Percentiles rank a stretch among this genome's conserved stretches.
These are phyloP conservation scores for Idaea dimidiata DNA, from an alignment of 2,888 invertebrate genomes.

Conservation along the genomic window DNA sequence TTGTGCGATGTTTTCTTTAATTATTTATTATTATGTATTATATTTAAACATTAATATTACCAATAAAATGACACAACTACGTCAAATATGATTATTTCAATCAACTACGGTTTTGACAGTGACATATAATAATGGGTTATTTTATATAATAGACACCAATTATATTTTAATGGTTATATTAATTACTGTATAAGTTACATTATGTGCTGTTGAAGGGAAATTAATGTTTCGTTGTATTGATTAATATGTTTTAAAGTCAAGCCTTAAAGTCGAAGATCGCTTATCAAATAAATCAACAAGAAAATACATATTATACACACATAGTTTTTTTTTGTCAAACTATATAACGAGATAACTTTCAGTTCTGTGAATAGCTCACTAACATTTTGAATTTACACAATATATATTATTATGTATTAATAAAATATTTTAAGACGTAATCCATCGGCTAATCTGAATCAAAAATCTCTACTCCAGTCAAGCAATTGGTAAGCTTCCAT, in stretches of 20 bases:
- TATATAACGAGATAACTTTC: conserved; percentile 79
- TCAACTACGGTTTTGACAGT: conserved; percentile 39
- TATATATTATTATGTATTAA: conserved; percentile 26
- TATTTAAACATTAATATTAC: conserved; percentile 50
- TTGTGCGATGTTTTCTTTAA: conserved; percentile 76
- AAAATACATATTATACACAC: conserved; percentile 70
- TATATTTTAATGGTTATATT: conserved; percentile 54
- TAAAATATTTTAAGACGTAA: conserved; percentile 31
- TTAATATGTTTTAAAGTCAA: conserved; percentile 37
- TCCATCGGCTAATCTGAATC: conserved; percentile 28
- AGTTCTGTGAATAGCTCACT: conserved; percentile 81
- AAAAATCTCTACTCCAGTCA: conserved; percentile 51
- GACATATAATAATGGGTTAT: conserved; percentile 37
- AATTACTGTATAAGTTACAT: conserved; percentile 48
- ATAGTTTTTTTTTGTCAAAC: conserved; percentile 62
- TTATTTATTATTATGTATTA: conserved; percentile 43
- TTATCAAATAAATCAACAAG: conserved; percentile 77
- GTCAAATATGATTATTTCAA: conserved; percentile 54
- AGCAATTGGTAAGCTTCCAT: conserved; percentile 60
- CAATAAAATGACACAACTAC: conserved; percentile 69
- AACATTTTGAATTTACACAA: conserved; percentile 47
- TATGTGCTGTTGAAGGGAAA: conserved; percentile 53
- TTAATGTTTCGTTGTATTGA: conserved; percentile 68
- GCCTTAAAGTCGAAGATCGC: conserved; percentile 55
- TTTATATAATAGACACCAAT: conserved; percentile 72